phyloP scores from a whole-genome alignment of 2,797 vertebrate species.

The Knipowitschia caucasica region DNA sequence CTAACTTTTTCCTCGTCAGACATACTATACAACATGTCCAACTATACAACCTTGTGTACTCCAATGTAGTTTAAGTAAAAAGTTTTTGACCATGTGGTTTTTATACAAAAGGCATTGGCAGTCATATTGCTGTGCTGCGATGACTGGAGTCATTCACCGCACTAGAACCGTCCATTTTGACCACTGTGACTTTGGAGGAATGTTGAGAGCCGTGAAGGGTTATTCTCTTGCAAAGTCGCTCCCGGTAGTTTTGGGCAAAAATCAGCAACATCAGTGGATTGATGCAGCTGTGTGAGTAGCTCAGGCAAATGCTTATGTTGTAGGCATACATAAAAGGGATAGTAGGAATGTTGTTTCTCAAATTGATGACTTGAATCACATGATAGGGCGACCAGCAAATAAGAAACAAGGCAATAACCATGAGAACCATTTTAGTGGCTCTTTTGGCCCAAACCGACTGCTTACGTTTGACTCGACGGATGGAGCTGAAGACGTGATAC shows the following conservation, averaged over 20 bases:
- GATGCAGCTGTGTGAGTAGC: slow-evolving; percentile 85
- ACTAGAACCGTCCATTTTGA: slow-evolving; percentile 70
- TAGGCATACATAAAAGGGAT: slow-evolving; percentile 74
- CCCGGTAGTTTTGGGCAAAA: slow-evolving; percentile 81
- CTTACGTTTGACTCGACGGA: slow-evolving; percentile 77
- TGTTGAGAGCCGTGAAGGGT: slow-evolving; percentile 56
- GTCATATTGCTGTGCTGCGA: slow-evolving; percentile 62
- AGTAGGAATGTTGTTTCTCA: slow-evolving; percentile 73
- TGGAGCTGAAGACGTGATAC: slow-evolving; percentile 80
- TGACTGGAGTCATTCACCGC: slow-evolving; percentile 51
- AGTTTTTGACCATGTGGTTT: background rate
- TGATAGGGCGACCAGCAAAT: slow-evolving; percentile 83
- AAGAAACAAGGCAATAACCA: slow-evolving; percentile 79
- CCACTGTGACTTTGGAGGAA: slow-evolving; percentile 69
- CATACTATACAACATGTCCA: background rate
- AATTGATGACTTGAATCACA: slow-evolving; percentile 80
- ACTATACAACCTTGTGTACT: background rate
- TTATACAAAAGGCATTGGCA: background rate
- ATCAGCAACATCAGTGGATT: slow-evolving; percentile 82
- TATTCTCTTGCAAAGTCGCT: slow-evolving; percentile 70
- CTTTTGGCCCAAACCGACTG: slow-evolving; percentile 77
- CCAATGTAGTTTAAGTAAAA: slow-evolving; percentile 6
- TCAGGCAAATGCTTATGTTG: slow-evolving; percentile 82
- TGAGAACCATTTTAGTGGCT: slow-evolving; percentile 81
- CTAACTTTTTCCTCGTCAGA: slow-evolving; percentile 15